These are phyloP conservation scores for Todiramphus saurophagus DNA, from an alignment of 2,113 vertebrate species.

Conservation along the genomic window DNA sequence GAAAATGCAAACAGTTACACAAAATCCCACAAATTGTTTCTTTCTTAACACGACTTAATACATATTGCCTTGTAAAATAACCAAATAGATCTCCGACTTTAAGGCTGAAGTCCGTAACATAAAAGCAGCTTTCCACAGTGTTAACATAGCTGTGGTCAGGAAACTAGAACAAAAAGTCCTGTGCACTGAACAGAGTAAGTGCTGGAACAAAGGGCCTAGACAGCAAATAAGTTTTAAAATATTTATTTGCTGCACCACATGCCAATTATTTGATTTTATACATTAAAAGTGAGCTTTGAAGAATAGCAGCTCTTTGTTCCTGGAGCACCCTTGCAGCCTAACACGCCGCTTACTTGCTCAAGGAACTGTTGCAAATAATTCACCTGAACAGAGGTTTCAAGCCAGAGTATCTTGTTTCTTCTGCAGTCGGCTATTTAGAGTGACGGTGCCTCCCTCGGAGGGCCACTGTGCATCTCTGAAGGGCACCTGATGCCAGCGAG, in stretches of 20 bases:
- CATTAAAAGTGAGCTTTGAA: neutral
- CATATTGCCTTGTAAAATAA: neutral
- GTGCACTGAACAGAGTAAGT: neutral
- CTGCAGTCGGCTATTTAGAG: neutral
- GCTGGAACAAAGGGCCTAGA: neutral
- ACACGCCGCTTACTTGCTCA: neutral
- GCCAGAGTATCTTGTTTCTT: neutral
- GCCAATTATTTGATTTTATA: neutral
- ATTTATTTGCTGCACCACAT: neutral
- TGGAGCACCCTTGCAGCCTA: neutral
- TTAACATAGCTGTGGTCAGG: neutral
- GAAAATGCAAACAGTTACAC: neutral
- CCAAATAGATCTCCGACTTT: neutral
- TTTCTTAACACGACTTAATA: neutral
- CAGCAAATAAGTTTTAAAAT: slow-evolving; percentile 22
- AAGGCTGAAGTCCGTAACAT: neutral
- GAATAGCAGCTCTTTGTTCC: slow-evolving; percentile 8
- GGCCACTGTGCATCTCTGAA: neutral
- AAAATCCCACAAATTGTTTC: neutral
- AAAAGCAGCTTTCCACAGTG: neutral
- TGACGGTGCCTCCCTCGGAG: neutral
- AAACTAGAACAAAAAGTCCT: slow-evolving; percentile 38
- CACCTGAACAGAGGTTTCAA: neutral
- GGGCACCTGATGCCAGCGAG: neutral
- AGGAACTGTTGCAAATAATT: slow-evolving; percentile 27